A percentile compares a stretch with the other conserved stretches of the same genome.
Evolutionary conservation across 2,113 vertebrate species (phyloP).

Genomic region (Desmodus rotundus): DNA sequence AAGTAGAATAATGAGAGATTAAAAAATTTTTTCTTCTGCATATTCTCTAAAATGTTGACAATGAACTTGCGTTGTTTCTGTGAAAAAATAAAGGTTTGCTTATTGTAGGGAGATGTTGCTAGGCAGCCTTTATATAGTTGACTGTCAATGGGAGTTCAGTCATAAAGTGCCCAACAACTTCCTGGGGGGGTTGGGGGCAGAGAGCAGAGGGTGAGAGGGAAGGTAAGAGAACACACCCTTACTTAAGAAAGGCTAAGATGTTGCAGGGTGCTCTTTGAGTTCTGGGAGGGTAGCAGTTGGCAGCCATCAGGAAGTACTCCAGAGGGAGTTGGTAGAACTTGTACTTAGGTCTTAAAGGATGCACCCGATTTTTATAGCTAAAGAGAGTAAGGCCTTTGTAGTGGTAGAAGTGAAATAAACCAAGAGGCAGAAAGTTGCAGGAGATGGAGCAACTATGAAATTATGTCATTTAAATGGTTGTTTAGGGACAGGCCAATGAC

Average conservation of each 20-base stretch:
- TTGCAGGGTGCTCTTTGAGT: not conserved
- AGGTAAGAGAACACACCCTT: not conserved
- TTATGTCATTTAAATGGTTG: not conserved
- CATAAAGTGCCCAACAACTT: not conserved
- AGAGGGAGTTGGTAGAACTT: not conserved
- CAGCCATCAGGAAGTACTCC: constrained; percentile 24
- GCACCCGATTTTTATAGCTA: not conserved
- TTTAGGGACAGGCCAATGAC: not conserved
- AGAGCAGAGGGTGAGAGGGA: not conserved
- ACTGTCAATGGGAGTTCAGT: not conserved
- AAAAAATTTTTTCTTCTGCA: not conserved
- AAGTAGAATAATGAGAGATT: not conserved
- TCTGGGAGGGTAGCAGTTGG: not conserved
- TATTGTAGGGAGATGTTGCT: not conserved
- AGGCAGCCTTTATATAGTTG: not conserved
- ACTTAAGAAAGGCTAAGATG: not conserved
- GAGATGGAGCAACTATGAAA: not conserved
- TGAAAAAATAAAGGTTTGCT: not conserved
- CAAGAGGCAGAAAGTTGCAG: not conserved
- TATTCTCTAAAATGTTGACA: not conserved
- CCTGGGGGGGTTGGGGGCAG: not conserved
- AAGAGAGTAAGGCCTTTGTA: not conserved
- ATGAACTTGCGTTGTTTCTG: not conserved
- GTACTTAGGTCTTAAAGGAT: constrained; percentile 27
- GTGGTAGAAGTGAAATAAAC: not conserved